Base-by-base conservation (phyloP, 2,888 invertebrate species). In the Hoplodrina ambigua region DNA sequence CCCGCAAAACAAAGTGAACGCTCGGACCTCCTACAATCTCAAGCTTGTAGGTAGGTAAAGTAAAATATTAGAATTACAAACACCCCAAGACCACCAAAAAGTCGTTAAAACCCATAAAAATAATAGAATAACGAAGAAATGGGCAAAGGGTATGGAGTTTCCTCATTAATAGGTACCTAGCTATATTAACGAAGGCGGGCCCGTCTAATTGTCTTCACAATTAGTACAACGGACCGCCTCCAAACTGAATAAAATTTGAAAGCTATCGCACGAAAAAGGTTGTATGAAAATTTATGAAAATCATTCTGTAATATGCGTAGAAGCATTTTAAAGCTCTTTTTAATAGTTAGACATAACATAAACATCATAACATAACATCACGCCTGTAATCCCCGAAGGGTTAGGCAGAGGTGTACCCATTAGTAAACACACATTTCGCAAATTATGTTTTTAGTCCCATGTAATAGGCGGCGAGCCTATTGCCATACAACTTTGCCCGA, bases 171-270 rank as follows among this genome's bases (percentile, higher is more conserved):
- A 91, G 86, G 86, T 66, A 52, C 50, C 72, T 72, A 72, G 54
- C 71, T 89, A 89, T 82, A 87, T 82, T 91, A 93, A 94, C 72
- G 79, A 84, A 92, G 89, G 89, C 88, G 87, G 88, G 81, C 85
- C 78, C 85, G 77, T 90, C 92, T 94, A 94, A 95, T 95, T 94
- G 94, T 94, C 86, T 89, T 87, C 91, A 90, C 94, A 94, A 95
- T 95, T 95, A 95, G 93, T 90, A 86, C 86, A 80, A 69, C 58
- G 50, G 67, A 57, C 66, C 65, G 64, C 61, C 61, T 72, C 52
- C 20, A 30, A 56, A 33, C 37, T 44, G 57, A 61, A 76, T 70
- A 53, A 76, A 61, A 74, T 74, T 61, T 53, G 2, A 50, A 55
- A 46, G n/a, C 49, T 44, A n/a, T 50, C 44, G 20, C 17, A 7